Conservation (phyloP, 35 echinoderm and acorn worm species). For the Diadema setosum region DNA sequence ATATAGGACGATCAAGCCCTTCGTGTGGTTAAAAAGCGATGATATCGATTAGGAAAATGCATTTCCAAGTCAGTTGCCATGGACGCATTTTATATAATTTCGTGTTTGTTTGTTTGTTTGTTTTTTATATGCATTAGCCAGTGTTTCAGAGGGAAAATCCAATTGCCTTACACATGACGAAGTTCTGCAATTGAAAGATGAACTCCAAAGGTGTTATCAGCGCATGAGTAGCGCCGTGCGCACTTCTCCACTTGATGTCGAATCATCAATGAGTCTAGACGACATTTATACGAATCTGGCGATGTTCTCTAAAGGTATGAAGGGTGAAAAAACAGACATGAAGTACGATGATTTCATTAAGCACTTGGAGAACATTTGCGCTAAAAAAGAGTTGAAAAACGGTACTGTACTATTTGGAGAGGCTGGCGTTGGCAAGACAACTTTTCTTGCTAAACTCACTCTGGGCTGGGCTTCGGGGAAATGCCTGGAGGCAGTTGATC, state of each 20-base stretch:
- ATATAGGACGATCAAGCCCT: no score
- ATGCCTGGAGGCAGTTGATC: not conserved
- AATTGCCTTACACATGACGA: no score
- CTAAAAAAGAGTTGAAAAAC: not conserved
- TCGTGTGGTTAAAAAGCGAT: no score
- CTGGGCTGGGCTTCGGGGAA: not conserved
- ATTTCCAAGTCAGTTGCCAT: no score
- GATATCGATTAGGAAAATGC: no score
- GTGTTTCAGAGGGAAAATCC: no score
- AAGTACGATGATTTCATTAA: not conserved
- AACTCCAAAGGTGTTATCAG: no score
- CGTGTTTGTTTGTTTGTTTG: no score
- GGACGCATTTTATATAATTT: no score
- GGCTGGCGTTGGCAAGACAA: not conserved
- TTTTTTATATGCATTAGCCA: no score
- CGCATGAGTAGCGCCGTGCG: no score
- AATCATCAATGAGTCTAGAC: not conserved
- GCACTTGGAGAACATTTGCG: not conserved
- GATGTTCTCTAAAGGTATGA: not conserved
- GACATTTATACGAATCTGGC: not conserved
- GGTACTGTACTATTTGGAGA: not conserved
- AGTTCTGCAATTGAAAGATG: no score
- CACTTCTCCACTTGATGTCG: not conserved
- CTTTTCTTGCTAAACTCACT: not conserved
- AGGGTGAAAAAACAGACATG: not conserved